phyloP scores from a whole-genome alignment of 2,113 vertebrate genomes.

The Podarcis raffonei region DNA sequence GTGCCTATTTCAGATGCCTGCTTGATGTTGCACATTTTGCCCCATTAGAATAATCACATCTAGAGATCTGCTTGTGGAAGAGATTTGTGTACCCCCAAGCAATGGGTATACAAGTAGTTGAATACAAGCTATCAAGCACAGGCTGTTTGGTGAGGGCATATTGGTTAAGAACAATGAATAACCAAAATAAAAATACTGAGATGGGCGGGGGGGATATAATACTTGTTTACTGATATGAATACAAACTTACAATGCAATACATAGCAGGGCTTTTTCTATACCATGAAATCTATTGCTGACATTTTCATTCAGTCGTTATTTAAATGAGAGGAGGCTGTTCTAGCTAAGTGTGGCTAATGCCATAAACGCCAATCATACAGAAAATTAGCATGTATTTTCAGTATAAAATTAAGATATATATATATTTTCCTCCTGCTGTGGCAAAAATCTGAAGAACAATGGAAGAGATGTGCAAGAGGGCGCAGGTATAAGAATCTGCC shows the following conservation, averaged over 20 bases:
- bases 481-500: too few species aligned
- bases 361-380: not conserved
- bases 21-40: conserved; percentile 7
- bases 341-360: not conserved
- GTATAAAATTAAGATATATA: not conserved
- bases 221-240: not conserved
- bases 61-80: not conserved
- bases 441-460: not conserved
- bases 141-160: not conserved
- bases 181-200: not conserved
- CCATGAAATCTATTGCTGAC: not conserved
- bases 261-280: not conserved
- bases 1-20: conserved; percentile 17
- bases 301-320: not conserved
- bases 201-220: not conserved
- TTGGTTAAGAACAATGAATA: not conserved
- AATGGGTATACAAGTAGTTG: not conserved
- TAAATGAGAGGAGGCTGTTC: not conserved
- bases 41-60: conserved; percentile 21
- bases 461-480: not conserved
- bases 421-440: not conserved
- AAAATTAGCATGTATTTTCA: not conserved
- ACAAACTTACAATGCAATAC: not conserved
- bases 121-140: not conserved
- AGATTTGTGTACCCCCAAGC: not conserved